Conservation (phyloP, 2,113 vertebrate genomes). For the Sturnira hondurensis region DNA sequence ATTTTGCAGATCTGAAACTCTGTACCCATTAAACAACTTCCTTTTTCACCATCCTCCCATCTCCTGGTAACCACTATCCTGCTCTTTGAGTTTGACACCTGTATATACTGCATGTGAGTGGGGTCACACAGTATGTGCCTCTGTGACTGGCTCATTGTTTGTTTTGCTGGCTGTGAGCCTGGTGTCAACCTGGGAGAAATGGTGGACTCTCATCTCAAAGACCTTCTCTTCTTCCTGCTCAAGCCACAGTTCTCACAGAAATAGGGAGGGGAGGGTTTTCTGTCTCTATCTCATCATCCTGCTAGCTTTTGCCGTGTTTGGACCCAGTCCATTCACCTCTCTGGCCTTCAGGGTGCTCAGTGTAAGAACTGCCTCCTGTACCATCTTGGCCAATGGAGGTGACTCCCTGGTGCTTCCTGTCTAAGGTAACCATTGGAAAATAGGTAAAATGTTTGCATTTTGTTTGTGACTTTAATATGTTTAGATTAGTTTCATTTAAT, state of each 20-base stretch:
- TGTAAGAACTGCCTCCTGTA: conserved; percentile 23
- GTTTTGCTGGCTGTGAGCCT: neutral
- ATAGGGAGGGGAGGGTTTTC: no score
- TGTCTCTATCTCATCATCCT: no score
- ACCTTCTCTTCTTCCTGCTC: no score
- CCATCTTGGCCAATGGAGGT: conserved; percentile 59
- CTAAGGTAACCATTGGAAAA: conserved; percentile 81
- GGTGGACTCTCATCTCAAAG: no score
- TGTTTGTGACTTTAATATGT: neutral
- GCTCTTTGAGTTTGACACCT: neutral
- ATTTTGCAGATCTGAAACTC: neutral
- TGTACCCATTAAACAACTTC: neutral
- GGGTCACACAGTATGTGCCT: neutral
- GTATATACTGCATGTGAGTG: neutral
- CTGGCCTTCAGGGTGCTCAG: no score
- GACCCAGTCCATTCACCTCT: no score
- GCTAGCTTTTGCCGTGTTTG: no score
- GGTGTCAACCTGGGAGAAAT: no score
- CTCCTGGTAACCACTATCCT: neutral
- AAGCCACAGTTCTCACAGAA: no score
- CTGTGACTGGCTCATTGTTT: neutral
- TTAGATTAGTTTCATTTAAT: conserved; percentile 23
- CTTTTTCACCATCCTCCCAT: neutral
- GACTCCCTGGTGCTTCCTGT: no score
- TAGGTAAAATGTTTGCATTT: conserved; percentile 81